Evolutionary conservation across 2,113 vertebrate species (phyloP).

Genomic region (Synodontis membranacea): DNA sequence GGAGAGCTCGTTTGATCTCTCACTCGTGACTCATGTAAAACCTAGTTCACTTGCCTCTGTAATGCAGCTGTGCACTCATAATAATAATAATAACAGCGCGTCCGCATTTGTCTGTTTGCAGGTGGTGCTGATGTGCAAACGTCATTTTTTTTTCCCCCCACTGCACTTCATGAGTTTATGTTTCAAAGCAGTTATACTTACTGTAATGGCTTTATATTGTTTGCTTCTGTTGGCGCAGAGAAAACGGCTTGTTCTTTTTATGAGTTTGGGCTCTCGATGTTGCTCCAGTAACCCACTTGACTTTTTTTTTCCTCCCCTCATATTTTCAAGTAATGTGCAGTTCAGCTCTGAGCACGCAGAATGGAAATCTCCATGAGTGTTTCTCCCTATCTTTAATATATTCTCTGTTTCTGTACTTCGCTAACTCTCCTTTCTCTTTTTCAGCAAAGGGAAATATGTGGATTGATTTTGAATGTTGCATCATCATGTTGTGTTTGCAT

Average conservation of each 20-base stretch:
- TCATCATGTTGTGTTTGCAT: constrained; percentile 17
- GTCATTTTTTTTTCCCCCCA: not conserved
- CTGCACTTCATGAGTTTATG: not conserved
- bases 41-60: constrained; percentile 9
- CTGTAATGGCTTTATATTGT: not conserved
- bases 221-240: not conserved
- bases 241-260: not conserved
- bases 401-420: not conserved
- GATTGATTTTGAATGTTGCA: not conserved
- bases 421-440: constrained; percentile 14
- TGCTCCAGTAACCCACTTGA: not conserved
- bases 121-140: constrained; percentile 7
- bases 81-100: constrained; percentile 23
- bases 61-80: constrained; percentile 29
- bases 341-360: not conserved
- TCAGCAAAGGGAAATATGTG: not conserved
- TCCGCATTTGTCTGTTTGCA: constrained; percentile 37
- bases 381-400: not conserved
- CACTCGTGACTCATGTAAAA: constrained; percentile 27
- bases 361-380: not conserved
- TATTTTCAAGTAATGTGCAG: not conserved
- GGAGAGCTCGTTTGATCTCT: constrained; percentile 28
- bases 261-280: not conserved
- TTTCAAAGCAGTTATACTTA: not conserved
- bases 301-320: not conserved